These are phyloP conservation scores for Microplitis demolitor DNA, from an alignment of 1,140 invertebrate species.

Conservation along the genomic window DNA sequence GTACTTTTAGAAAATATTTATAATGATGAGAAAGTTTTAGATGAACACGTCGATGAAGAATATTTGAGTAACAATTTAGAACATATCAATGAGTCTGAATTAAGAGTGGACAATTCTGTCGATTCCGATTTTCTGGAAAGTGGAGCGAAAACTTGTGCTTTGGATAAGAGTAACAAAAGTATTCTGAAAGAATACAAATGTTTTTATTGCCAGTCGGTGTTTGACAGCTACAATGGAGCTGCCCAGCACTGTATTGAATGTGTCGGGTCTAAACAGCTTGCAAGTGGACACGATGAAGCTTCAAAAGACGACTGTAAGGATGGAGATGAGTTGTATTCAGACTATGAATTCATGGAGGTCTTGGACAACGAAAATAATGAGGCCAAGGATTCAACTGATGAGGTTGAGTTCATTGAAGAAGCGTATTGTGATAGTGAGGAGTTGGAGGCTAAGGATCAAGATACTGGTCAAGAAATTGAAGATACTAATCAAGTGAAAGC, in stretches of 20 bases:
- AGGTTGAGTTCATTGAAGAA: not conserved
- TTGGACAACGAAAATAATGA: too few species aligned
- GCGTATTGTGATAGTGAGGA: not conserved
- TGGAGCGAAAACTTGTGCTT: not conserved
- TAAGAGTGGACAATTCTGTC: too few species aligned
- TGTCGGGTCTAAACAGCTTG: not conserved
- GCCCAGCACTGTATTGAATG: constrained; percentile 18
- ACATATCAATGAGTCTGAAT: too few species aligned
- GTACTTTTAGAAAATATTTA: too few species aligned
- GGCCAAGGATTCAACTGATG: not conserved
- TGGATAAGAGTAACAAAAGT: not conserved
- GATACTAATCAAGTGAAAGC: too few species aligned
- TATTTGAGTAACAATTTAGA: too few species aligned
- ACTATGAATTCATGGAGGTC: too few species aligned
- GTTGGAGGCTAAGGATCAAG: not conserved
- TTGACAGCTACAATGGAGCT: constrained; percentile 14
- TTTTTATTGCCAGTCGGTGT: constrained; percentile 15
- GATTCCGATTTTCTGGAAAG: too few species aligned
- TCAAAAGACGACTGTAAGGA: not conserved
- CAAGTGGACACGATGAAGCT: too few species aligned
- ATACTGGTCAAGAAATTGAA: too few species aligned
- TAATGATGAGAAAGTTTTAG: too few species aligned
- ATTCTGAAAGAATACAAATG: constrained; percentile 23
- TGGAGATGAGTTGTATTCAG: not conserved
- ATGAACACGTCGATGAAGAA: too few species aligned